Percentiles rank a stretch among this genome's conserved stretches.
Evolutionary conservation across 2,888 invertebrate species (phyloP).

Genomic region (Abscondita cerata): DNA sequence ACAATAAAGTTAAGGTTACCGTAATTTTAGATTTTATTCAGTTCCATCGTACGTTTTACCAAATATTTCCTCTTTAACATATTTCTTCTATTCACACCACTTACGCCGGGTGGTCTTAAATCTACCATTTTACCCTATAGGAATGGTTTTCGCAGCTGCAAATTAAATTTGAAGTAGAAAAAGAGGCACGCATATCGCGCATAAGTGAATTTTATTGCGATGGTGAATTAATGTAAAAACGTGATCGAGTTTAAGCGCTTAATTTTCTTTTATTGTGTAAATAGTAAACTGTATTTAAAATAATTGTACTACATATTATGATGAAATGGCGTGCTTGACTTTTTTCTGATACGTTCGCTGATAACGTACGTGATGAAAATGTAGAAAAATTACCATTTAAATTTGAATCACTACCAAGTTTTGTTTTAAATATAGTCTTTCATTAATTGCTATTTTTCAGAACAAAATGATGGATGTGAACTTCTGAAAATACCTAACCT

Average conservation of each 20-base stretch:
- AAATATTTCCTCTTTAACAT: too few relatives aligned
- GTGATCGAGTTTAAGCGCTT: neutral
- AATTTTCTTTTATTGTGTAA: neutral
- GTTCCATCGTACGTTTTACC: too few relatives aligned
- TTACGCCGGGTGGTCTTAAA: too few relatives aligned
- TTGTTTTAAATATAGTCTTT: neutral
- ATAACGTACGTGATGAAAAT: slow-evolving; percentile 8
- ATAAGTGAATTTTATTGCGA: neutral
- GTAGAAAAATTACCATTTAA: neutral
- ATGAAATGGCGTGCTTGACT: slow-evolving; percentile 5
- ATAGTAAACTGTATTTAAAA: neutral
- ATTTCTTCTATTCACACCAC: too few relatives aligned
- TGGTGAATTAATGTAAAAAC: neutral
- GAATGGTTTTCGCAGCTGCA: neutral
- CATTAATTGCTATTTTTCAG: slow-evolving; percentile 26
- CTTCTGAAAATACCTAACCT: slow-evolving; percentile 40
- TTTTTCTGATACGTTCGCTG: neutral
- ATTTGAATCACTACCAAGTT: neutral
- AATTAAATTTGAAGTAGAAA: neutral
- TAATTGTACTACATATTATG: slow-evolving; percentile 1
- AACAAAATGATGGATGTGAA: slow-evolving; percentile 37
- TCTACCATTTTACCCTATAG: too few relatives aligned
- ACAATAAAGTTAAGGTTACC: too few relatives aligned
- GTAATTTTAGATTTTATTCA: too few relatives aligned
- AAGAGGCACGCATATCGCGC: neutral